These are phyloP conservation scores for Caenorhabditis sp. DNA, from an alignment of 2,888 invertebrate species.

Conservation along the genomic window DNA sequence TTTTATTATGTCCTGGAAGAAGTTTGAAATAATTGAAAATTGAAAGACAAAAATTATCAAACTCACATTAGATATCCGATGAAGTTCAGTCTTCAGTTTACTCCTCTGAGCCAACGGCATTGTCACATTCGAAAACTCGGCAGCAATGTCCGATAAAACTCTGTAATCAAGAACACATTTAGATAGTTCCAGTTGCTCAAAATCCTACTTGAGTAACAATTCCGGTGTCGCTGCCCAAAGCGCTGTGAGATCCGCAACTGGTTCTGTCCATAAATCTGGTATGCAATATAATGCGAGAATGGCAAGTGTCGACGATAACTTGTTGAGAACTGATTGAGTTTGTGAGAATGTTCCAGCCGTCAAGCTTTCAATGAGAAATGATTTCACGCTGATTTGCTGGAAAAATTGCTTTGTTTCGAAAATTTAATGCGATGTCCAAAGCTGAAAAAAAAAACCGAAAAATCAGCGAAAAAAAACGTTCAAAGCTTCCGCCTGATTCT, in stretches of 20 bases:
- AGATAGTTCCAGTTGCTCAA: too few species aligned
- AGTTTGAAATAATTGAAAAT: neutral
- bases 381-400: constrained; percentile 42
- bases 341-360: constrained; percentile 31
- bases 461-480: too few species aligned
- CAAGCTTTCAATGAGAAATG: constrained; percentile 45
- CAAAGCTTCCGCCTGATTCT: too few species aligned
- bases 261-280: constrained; percentile 59
- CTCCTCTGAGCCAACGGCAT: constrained; percentile 59
- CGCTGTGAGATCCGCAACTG: constrained; percentile 57
- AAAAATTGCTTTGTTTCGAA: too few species aligned
- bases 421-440: too few species aligned
- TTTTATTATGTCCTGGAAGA: constrained; percentile 55
- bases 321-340: constrained; percentile 44
- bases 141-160: constrained; percentile 62
- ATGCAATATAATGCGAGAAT: constrained; percentile 50
- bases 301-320: constrained; percentile 49
- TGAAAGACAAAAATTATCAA: neutral
- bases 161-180: constrained; percentile 21
- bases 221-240: constrained; percentile 54
- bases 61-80: constrained; percentile 45
- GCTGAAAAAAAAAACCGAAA: too few species aligned
- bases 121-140: constrained; percentile 57
- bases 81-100: constrained; percentile 54
- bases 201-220: constrained; percentile 52